Evolutionary conservation across 2,797 vertebrate genomes (phyloP).

Genomic region (Psittacula derbiana): DNA sequence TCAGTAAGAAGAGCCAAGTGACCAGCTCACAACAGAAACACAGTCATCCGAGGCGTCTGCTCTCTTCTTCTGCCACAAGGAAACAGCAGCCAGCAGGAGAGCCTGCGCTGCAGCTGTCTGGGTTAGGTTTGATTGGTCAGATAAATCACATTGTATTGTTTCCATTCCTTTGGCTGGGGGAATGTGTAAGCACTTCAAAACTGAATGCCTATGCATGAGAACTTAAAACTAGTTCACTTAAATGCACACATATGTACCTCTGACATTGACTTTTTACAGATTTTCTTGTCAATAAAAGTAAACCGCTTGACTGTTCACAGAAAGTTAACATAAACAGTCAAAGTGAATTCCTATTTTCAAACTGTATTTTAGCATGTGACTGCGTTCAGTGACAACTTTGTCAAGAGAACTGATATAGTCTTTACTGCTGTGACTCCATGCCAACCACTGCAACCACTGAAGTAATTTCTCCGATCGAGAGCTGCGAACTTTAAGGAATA

Average conservation of each 20-base stretch:
- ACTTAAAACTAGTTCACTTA: conserved; percentile 53
- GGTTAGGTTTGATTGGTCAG: conserved; percentile 58
- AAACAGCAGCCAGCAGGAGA: conserved; percentile 47
- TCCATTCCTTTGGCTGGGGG: conserved; percentile 58
- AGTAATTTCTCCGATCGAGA: background rate
- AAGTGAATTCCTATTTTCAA: background rate
- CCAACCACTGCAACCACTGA: background rate
- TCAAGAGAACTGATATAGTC: background rate
- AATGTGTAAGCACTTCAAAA: conserved; percentile 66
- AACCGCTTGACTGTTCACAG: conserved; percentile 49
- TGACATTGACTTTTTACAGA: conserved; percentile 50
- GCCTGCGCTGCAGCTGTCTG: conserved; percentile 48
- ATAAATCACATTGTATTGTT: conserved; percentile 69
- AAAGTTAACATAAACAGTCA: conserved; percentile 41
- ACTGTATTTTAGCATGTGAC: background rate
- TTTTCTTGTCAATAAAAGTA: conserved; percentile 61
- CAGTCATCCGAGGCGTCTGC: background rate
- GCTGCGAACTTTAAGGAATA: background rate
- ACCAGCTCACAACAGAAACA: conserved; percentile 1
- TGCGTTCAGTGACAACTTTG: background rate
- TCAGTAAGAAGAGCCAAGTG: background rate
- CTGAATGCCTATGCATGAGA: conserved; percentile 59
- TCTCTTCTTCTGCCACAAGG: background rate
- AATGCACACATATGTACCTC: conserved; percentile 61
- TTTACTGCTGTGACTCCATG: background rate